Evolutionary conservation across 2,888 invertebrate species (phyloP).

Genomic region (Pegoplata infirma): DNA sequence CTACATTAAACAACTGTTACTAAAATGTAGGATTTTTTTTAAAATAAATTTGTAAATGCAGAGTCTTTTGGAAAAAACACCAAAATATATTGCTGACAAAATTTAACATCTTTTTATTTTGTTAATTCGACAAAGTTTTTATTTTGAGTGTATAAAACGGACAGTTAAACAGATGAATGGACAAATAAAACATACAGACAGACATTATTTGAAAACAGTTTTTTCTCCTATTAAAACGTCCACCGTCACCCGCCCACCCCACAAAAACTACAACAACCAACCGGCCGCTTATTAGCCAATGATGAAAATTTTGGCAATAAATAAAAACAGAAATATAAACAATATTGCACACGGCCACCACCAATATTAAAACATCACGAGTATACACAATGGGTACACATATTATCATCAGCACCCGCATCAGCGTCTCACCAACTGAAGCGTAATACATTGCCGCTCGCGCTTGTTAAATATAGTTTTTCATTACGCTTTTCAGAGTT

Average conservation of each 20-base stretch:
- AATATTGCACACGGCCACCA: slow-evolving; percentile 78
- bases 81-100: no score
- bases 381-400: no score
- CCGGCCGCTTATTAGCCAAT: slow-evolving; percentile 63
- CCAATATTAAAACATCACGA: slow-evolving; percentile 39
- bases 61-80: no score
- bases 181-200: no score
- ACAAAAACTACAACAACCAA: slow-evolving; percentile 33
- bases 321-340: slow-evolving; percentile 72
- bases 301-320: slow-evolving; percentile 66
- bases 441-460: slow-evolving; percentile 53
- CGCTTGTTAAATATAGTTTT: slow-evolving; percentile 62
- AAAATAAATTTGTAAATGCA: no score
- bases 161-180: not conserved
- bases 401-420: slow-evolving; percentile 14
- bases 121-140: no score
- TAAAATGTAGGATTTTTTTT: no score
- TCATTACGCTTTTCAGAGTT: slow-evolving; percentile 49
- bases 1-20: no score
- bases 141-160: no score
- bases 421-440: slow-evolving; percentile 23
- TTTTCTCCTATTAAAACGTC: not conserved
- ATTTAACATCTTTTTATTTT: no score
- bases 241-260: not conserved
- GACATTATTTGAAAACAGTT: no score